These are phyloP conservation scores for Thelaira solivaga DNA, from an alignment of 2,888 invertebrate genomes.

Conservation along the genomic window DNA sequence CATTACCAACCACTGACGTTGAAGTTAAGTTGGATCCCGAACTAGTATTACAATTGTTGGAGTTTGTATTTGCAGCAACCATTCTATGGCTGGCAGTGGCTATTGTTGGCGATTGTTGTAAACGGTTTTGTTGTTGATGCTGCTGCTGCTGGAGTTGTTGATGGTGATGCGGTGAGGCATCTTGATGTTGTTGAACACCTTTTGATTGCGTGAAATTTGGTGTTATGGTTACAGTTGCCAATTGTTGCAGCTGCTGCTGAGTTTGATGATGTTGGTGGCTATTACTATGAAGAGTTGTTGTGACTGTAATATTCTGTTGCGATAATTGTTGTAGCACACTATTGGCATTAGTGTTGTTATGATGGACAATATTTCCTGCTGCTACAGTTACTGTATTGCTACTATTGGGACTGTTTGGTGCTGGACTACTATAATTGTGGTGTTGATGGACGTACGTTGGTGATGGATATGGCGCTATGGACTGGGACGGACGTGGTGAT, in stretches of 20 bases:
- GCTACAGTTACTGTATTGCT: constrained; percentile 59
- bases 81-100: constrained; percentile 70
- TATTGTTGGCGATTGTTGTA: constrained; percentile 68
- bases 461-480: constrained; percentile 76
- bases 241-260: constrained; percentile 63
- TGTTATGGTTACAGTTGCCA: constrained; percentile 72
- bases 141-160: constrained; percentile 62
- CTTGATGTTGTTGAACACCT: constrained; percentile 52
- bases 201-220: constrained; percentile 68
- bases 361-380: constrained; percentile 63
- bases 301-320: constrained; percentile 73
- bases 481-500: constrained; percentile 82
- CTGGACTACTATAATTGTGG: constrained; percentile 70
- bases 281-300: constrained; percentile 70
- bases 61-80: constrained; percentile 82
- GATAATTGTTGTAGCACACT: constrained; percentile 74
- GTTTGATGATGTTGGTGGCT: constrained; percentile 53
- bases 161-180: constrained; percentile 62
- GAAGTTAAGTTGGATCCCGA: constrained; percentile 30
- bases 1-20: constrained; percentile 28
- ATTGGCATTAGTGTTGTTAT: constrained; percentile 71
- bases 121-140: constrained; percentile 64
- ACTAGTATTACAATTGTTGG: constrained; percentile 90
- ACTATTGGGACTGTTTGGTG: constrained; percentile 71
- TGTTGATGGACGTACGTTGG: constrained; percentile 75